Conservation (phyloP, 2,888 invertebrate species). For the Drosophila meridiana region DNA sequence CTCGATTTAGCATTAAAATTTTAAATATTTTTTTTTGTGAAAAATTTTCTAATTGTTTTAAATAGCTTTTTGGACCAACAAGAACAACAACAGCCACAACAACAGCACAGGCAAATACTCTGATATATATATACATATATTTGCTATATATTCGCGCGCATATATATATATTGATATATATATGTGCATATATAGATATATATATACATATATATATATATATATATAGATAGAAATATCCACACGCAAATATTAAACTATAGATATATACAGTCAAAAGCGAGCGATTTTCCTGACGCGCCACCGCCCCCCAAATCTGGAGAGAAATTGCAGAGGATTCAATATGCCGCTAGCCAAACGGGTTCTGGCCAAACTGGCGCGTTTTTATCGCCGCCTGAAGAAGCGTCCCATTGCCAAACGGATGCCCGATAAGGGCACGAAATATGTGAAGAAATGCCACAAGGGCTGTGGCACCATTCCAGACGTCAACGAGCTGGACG, state of each 20-base stretch:
- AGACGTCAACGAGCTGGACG: not conserved
- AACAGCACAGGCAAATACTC: not conserved
- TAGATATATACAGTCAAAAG: not conserved
- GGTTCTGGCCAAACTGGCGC: conserved; percentile 17
- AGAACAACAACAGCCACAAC: not conserved
- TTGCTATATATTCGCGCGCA: not conserved
- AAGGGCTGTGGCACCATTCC: conserved; percentile 15
- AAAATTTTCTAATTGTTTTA: conserved; percentile 13
- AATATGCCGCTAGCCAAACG: conserved; percentile 32
- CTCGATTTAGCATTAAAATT: conserved; percentile 7
- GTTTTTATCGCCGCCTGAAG: conserved; percentile 28
- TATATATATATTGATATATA: not conserved
- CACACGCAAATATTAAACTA: not conserved
- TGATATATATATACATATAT: not conserved
- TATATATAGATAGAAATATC: not conserved
- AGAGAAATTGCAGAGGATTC: not conserved
- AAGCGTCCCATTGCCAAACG: not conserved
- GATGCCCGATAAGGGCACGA: not conserved
- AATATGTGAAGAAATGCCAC: not conserved
- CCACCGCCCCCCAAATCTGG: not conserved
- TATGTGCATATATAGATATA: not conserved
- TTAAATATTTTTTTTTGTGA: conserved; percentile 12
- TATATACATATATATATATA: not conserved
- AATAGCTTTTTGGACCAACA: conserved; percentile 6
- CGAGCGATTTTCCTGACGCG: not conserved